These are phyloP conservation scores for Penelope pileata DNA, from an alignment of 2,113 vertebrate genomes.

Conservation along the genomic window DNA sequence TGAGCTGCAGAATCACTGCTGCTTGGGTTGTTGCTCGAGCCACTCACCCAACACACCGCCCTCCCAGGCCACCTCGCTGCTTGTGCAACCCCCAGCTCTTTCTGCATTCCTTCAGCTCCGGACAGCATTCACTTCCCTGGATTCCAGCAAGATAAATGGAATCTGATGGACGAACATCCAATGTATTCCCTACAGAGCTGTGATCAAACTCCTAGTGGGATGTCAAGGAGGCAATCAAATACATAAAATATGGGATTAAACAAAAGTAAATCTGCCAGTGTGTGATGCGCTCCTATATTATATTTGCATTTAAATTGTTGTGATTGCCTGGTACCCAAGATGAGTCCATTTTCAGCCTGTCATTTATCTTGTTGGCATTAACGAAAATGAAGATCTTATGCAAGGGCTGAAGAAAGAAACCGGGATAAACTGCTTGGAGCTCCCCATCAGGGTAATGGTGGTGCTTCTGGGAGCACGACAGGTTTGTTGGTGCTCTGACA, in stretches of 20 bases:
- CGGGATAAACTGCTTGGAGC: neutral
- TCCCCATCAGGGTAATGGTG: neutral
- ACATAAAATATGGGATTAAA: neutral
- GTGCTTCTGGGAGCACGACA: neutral
- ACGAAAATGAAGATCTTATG: neutral
- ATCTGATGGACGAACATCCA: fast-evolving
- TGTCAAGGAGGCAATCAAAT: neutral
- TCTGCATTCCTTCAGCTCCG: neutral
- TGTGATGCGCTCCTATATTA: neutral
- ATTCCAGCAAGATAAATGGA: neutral
- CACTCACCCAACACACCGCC: conserved; percentile 9
- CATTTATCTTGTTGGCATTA: neutral
- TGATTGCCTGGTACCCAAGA: neutral
- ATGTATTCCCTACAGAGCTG: neutral
- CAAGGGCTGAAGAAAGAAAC: neutral
- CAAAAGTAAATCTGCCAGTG: neutral
- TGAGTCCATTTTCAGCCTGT: neutral
- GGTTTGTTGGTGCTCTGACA: neutral
- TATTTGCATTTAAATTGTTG: neutral
- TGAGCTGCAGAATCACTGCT: conserved; percentile 44
- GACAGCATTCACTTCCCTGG: neutral
- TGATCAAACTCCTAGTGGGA: neutral
- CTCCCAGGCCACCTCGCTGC: conserved; percentile 14
- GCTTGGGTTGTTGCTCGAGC: neutral
- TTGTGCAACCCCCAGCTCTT: neutral